Percentiles rank a stretch among this genome's conserved stretches.
These are phyloP conservation scores for Drosophila meridiana DNA, from an alignment of 2,888 invertebrate genomes.

Conservation along the genomic window DNA sequence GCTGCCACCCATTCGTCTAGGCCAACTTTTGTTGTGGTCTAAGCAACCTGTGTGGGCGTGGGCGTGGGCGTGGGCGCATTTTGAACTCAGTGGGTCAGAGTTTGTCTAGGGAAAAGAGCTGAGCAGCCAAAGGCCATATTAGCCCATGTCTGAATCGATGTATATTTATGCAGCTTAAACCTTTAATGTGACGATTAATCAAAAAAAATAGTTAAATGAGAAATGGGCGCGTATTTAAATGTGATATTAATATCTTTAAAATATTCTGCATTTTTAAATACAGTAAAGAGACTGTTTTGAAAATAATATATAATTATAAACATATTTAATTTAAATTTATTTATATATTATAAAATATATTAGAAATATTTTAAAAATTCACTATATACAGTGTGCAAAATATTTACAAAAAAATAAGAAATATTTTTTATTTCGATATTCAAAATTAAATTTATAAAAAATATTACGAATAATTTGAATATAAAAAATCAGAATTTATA, in stretches of 20 bases:
- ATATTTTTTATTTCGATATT: no score
- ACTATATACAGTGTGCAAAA: no score
- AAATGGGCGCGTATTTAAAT: neutral
- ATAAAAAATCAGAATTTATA: no score
- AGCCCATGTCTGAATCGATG: neutral
- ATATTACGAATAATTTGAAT: no score
- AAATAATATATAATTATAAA: neutral
- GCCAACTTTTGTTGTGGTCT: slow-evolving; percentile 5
- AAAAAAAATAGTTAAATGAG: neutral
- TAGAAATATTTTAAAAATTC: no score
- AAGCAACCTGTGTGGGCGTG: slow-evolving; percentile 8
- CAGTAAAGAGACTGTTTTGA: neutral
- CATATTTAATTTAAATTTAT: neutral
- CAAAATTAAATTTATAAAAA: no score
- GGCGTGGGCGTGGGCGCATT: slow-evolving; percentile 20
- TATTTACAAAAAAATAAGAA: no score
- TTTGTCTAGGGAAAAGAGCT: slow-evolving; percentile 3
- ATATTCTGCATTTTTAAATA: neutral
- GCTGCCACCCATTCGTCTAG: slow-evolving; percentile 16
- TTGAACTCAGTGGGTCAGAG: slow-evolving; percentile 36
- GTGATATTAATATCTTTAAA: neutral
- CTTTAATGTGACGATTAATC: neutral
- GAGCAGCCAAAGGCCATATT: neutral
- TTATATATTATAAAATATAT: neutral
- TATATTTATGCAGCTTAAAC: neutral